These are phyloP conservation scores for Betta splendens DNA, from an alignment of 2,797 vertebrate species.

Conservation along the genomic window DNA sequence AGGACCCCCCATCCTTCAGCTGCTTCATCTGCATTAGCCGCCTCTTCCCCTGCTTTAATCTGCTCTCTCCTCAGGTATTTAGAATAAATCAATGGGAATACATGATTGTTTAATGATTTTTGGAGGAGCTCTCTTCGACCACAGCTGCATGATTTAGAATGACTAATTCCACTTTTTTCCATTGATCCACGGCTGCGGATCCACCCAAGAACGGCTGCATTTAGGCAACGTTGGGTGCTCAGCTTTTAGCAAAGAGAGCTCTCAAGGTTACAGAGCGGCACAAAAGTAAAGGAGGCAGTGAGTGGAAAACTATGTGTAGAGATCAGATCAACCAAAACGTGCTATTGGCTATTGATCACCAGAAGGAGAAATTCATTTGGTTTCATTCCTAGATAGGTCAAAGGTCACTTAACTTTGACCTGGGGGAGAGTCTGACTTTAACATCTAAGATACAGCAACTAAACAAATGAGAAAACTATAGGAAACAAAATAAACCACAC, in stretches of 20 bases:
- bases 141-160: constrained; percentile 98
- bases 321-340: background rate
- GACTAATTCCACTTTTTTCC: constrained; percentile 98
- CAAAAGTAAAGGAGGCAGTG: background rate
- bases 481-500: no score
- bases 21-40: constrained; percentile 98
- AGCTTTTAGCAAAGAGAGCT: constrained; percentile 13
- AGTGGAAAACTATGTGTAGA: background rate
- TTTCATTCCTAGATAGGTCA: constrained; percentile 13
- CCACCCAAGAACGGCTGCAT: constrained; percentile 71
- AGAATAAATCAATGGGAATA: constrained; percentile 99
- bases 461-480: background rate
- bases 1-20: constrained; percentile 90
- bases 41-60: constrained; percentile 96
- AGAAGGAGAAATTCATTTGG: background rate
- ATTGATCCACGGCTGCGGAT: constrained; percentile 84
- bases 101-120: constrained; percentile 99
- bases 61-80: constrained; percentile 97
- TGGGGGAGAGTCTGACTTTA: background rate
- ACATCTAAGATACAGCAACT: background rate
- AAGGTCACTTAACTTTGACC: constrained; percentile 8
- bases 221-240: constrained; percentile 20
- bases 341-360: constrained; percentile 4
- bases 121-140: constrained; percentile 95
- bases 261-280: constrained; percentile 44